Percentiles rank a stretch among this genome's conserved stretches.
phyloP scores from a whole-genome alignment of 2,113 vertebrate genomes.

The Oreocharis arfaki region DNA sequence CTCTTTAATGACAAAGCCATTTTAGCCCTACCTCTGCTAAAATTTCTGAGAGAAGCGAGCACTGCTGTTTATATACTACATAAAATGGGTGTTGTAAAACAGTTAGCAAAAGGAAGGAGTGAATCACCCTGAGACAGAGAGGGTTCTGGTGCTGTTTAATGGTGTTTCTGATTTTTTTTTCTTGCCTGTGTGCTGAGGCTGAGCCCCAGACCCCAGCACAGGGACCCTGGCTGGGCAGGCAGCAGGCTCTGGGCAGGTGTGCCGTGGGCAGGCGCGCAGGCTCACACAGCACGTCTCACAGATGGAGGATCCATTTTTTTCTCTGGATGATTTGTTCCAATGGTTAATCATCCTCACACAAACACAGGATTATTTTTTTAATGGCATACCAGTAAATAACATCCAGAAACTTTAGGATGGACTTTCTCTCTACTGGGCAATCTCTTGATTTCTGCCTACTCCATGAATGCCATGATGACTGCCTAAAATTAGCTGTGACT shows the following conservation, averaged over 20 bases:
- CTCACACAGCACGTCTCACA: neutral
- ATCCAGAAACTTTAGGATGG: neutral
- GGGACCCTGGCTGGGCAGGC: neutral
- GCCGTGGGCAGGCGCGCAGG: neutral
- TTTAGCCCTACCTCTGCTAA: conserved; percentile 21
- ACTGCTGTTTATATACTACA: neutral
- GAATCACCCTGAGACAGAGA: neutral
- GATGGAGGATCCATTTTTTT: neutral
- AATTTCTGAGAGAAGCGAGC: neutral
- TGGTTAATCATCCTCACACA: conserved; percentile 45
- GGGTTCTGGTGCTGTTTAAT: neutral
- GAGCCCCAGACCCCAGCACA: rapidly evolving
- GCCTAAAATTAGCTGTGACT: conserved; percentile 30
- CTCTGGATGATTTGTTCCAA: conserved; percentile 29
- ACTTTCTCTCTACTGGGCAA: neutral
- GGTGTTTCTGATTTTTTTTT: neutral
- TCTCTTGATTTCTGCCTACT: conserved; percentile 2
- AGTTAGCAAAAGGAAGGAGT: neutral
- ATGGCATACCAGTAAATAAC: neutral
- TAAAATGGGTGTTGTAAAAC: neutral
- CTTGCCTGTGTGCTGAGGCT: neutral
- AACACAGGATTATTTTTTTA: neutral
- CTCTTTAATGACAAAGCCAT: conserved; percentile 29
- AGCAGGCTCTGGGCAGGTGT: neutral
- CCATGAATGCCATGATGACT: neutral